Evolutionary conservation across 2,113 vertebrate species (phyloP).

Genomic region (Xiphophorus maculatus): DNA sequence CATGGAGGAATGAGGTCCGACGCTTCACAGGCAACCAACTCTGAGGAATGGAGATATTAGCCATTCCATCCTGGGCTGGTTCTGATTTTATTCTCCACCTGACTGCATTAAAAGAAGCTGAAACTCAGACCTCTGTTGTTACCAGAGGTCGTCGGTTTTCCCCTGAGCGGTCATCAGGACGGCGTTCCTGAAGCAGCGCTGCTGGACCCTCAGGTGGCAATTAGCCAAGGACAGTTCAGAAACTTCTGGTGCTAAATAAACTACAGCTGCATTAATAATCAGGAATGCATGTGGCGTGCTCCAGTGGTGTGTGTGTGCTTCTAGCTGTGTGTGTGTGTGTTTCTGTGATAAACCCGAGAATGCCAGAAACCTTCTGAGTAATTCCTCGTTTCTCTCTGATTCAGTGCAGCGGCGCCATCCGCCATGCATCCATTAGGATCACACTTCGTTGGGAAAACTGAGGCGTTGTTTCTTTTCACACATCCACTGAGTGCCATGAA

Average conservation of each 20-base stretch:
- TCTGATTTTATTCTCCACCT: neutral
- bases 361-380: constrained; percentile 14
- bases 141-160: neutral
- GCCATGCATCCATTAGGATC: constrained; percentile 33
- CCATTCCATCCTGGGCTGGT: neutral
- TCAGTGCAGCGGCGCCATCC: constrained; percentile 16
- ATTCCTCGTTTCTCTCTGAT: constrained; percentile 1
- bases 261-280: constrained; percentile 22
- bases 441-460: neutral
- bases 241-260: constrained; percentile 33
- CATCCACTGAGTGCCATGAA: constrained; percentile 37
- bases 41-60: neutral
- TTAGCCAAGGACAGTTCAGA: constrained; percentile 20
- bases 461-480: constrained; percentile 19
- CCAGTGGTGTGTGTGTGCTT: neutral
- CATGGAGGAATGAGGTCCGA: neutral
- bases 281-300: neutral
- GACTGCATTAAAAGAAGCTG: neutral
- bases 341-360: neutral
- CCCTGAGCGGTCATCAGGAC: neutral
- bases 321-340: neutral
- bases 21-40: constrained; percentile 1
- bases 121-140: neutral
- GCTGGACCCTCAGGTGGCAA: constrained; percentile 12
- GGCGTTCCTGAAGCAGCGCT: constrained; percentile 29